These are phyloP conservation scores for Siniperca knerii DNA, from an alignment of 2,113 vertebrate species.

Conservation along the genomic window DNA sequence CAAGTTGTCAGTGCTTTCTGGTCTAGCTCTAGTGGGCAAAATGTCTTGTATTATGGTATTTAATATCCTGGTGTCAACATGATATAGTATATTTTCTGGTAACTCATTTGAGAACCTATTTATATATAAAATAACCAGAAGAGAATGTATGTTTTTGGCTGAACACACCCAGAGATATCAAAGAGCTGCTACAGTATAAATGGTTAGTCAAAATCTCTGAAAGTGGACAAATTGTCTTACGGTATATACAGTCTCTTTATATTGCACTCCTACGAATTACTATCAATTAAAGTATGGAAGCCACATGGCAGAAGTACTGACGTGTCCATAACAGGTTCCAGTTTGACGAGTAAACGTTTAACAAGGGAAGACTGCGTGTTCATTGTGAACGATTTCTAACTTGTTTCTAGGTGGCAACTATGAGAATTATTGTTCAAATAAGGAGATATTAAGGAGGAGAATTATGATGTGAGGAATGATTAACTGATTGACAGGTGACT, in stretches of 20 bases:
- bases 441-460: background rate
- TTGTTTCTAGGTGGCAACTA: background rate
- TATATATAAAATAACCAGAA: background rate
- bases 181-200: background rate
- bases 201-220: background rate
- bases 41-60: background rate
- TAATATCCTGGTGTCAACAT: background rate
- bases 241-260: background rate
- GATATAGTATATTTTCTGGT: background rate
- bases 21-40: background rate
- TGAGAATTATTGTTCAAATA: background rate
- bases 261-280: too few relatives aligned
- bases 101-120: background rate
- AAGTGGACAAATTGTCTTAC: background rate
- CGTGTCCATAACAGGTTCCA: background rate
- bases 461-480: background rate
- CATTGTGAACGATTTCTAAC: background rate
- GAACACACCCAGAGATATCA: too few relatives aligned
- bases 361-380: background rate
- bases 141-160: background rate
- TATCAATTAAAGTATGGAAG: too few relatives aligned
- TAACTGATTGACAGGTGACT: constrained; percentile 18
- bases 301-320: background rate
- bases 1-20: background rate
- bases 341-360: background rate